Evolutionary conservation across 1,140 invertebrate genomes (phyloP), one percentile per base, ranked within the genome.

Genomic region (Callitettix versicolor): DNA sequence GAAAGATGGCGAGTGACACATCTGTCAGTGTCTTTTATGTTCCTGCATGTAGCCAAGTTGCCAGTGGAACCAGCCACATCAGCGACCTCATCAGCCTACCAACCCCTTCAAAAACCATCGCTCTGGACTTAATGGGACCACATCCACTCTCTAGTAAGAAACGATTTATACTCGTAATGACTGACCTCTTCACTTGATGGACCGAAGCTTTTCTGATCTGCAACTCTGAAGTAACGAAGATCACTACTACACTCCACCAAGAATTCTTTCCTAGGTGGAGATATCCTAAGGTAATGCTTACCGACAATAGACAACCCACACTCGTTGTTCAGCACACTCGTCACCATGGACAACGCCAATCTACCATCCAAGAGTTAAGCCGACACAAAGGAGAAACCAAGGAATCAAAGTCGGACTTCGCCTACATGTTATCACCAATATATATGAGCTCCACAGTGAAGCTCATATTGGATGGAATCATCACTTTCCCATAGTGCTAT

Each of bases 241-340:
- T 54, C n/a, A n/a, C 11, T 1, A 4, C 1, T 3, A 42, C 26
- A 14, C n/a, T 54, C 17, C 15, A 54, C 1, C 15, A 26, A 4
- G 38, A 54, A 7, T 21, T 54, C 9, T 54, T 54, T 44, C 41
- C 52, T 21, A 41, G 52, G 24, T 54, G 38, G 38, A 38, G 38
- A 5, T 54, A 42, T 21, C 52, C 52, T 3, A 18, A n/a, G n/a
- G 17, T 9, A 1, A 43, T 54, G 17, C 36, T 54, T 2, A 3
- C 38, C 1, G 52, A 54, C 52, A 41, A 54, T 14, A 38, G 52
- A 2, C 26, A 3, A 30, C 26, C n/a, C n/a, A n/a, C n/a, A n/a
- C n/a, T n/a, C n/a, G n/a, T n/a, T n/a, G n/a, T n/a, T n/a, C n/a
- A n/a, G n/a, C n/a, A n/a, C n/a, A n/a, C n/a, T n/a, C n/a, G n/a